These are phyloP conservation scores for Cephalopterus ornatus DNA, from an alignment of 2,113 vertebrate species.

Conservation along the genomic window DNA sequence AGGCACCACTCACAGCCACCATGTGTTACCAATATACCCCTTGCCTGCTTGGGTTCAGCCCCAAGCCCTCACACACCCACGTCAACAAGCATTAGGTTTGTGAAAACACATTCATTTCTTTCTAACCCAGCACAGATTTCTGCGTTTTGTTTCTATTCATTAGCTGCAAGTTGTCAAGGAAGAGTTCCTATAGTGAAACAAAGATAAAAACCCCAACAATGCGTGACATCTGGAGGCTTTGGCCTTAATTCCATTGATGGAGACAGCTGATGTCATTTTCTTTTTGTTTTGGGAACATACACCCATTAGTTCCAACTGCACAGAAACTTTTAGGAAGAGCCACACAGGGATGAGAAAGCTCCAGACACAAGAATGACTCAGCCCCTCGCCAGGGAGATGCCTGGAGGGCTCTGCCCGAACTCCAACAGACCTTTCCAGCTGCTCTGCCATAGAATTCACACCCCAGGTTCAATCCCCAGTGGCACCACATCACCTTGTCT, in stretches of 20 bases:
- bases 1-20: background rate
- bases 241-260: background rate
- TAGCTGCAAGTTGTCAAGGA: slow-evolving; percentile 10
- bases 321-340: background rate
- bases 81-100: background rate
- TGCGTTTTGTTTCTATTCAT: slow-evolving; percentile 25
- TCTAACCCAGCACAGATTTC: slow-evolving; percentile 40
- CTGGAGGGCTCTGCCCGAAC: background rate
- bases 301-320: background rate
- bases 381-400: background rate
- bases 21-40: background rate
- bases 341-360: background rate
- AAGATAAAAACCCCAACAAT: background rate
- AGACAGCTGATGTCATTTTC: slow-evolving; percentile 14
- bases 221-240: slow-evolving; percentile 46
- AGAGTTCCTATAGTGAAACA: background rate
- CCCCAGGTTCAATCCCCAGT: background rate
- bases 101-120: background rate
- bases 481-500: background rate
- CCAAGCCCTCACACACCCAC: background rate
- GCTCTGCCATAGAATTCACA: background rate
- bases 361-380: background rate
- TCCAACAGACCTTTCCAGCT: background rate
- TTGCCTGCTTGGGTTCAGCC: background rate
- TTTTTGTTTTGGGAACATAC: slow-evolving; percentile 32